Evolutionary conservation across 2,888 invertebrate genomes (phyloP), one percentile per base, ranked within the genome.

Genomic region (Pristionchus maxplancki): DNA sequence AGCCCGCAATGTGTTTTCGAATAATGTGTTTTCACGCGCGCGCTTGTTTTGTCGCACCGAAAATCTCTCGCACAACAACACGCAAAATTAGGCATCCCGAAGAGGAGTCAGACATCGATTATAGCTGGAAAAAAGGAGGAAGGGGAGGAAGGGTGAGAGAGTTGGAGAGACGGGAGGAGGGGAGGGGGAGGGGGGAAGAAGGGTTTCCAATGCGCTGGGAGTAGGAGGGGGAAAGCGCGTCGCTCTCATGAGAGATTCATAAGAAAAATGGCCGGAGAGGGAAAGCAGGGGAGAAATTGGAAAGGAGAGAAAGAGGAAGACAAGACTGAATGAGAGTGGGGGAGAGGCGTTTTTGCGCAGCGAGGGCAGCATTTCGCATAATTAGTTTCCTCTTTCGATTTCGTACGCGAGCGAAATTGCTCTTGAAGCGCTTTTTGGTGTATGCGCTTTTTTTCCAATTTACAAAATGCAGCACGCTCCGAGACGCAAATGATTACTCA

Each of bases 161-260:
- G 48, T 44, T 44, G 58, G 48, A 40, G 28, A 85, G 40, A 8
- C 20, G 64, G 44, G 28, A 5, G n/a, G 37, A 58, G 53, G 37
- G 28, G 37, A n/a, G 34, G 31, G 48, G 48, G n/a, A 64, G 37
- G 24, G 37, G 44, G 17, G 58, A 40, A 40, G 84, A 44, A 64
- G 44, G 85, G 67, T 48, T 64, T 64, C 85, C 58, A 37, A 44
- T 78, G 44, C 40, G 11, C 20, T 2, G 50, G 13, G 83, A 6
- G 50, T 1, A 28, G 6, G 28, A 28, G 81, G 15, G 44, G 5
- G 48, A 28, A 28, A n/a, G 82, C 44, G 53, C 15, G 50, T 31
- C 31, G 83, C 37, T 50, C 53, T 50, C 50, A 58, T 50, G 83
- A 83, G 83, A 58, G 83, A 83, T 50, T 50, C 53, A 83, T 50